phyloP scores from a whole-genome alignment of 92 coral and sea anemone genomes.

The Umimayanthus kanabou region DNA sequence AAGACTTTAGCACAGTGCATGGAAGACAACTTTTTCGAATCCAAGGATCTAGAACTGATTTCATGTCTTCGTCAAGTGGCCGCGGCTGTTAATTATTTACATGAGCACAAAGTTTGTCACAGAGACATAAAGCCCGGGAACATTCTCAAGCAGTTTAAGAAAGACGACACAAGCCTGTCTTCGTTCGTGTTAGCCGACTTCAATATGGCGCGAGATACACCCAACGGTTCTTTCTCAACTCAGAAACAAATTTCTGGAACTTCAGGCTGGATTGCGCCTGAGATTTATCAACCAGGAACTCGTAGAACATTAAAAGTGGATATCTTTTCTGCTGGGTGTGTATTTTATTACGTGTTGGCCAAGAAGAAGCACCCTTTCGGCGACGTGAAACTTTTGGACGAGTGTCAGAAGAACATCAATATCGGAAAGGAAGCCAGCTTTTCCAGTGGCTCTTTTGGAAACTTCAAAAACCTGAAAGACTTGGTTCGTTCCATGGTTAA shows the following conservation, averaged over 20 bases:
- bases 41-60: neutral
- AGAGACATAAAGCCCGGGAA: conserved; percentile 25
- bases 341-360: conserved; percentile 15
- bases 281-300: conserved; percentile 18
- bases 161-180: neutral
- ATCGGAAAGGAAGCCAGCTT: conserved; percentile 9
- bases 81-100: conserved; percentile 19
- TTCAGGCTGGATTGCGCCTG: conserved; percentile 32
- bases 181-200: conserved; percentile 32
- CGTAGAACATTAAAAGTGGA: conserved; percentile 26
- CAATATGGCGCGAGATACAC: conserved; percentile 29
- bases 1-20: conserved; percentile 19
- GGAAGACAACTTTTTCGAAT: conserved; percentile 16
- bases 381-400: neutral
- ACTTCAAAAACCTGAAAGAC: neutral
- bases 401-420: conserved; percentile 15
- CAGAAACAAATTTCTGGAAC: conserved; percentile 31
- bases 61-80: conserved; percentile 6
- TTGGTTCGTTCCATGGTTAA: conserved; percentile 13
- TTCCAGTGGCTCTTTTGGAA: neutral
- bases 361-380: conserved; percentile 23
- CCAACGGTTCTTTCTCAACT: conserved; percentile 30
- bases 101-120: conserved; percentile 14
- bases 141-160: neutral
- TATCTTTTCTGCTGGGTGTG: conserved; percentile 27